Evolutionary conservation across 37 sponge, comb jelly and placozoan genomes (phyloP).

Genomic region (Beroe ovata): DNA sequence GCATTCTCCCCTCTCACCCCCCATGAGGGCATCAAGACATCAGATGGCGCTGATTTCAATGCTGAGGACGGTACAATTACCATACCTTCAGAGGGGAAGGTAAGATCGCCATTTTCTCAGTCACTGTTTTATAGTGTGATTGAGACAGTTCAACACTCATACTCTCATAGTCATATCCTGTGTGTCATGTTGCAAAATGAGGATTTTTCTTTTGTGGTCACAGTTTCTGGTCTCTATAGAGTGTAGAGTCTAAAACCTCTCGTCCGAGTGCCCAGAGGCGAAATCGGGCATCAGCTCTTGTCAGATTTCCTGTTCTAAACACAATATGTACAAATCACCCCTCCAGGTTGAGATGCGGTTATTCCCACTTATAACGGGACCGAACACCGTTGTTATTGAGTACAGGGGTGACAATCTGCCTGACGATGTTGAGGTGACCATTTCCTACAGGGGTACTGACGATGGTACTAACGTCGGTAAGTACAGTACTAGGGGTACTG

Average conservation of each 20-base stretch:
- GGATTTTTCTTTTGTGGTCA: no score
- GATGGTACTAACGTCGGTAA: conserved; percentile 51
- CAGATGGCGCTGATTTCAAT: neutral
- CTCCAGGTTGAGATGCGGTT: conserved; percentile 22
- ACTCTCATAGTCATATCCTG: no score
- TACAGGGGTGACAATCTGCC: conserved; percentile 15
- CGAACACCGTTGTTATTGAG: conserved; percentile 33
- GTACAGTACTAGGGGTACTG: no score
- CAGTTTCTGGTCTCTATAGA: no score
- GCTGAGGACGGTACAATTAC: neutral
- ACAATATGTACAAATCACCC: neutral
- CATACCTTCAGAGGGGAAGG: neutral
- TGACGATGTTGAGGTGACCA: neutral
- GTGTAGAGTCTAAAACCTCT: no score
- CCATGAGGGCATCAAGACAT: neutral
- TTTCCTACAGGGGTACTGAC: conserved; percentile 22
- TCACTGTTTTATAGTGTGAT: no score
- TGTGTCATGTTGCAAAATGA: no score
- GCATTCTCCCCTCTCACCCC: conserved; percentile 1
- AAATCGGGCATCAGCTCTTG: no score
- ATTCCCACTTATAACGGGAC: conserved; percentile 23
- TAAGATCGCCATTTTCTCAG: no score
- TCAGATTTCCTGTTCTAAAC: no score
- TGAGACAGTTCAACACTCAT: no score
- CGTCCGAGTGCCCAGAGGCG: no score